Evolutionary conservation across 2,888 invertebrate genomes (phyloP), one percentile per base, ranked within the genome.

Genomic region (Phrixothrix hirtus): DNA sequence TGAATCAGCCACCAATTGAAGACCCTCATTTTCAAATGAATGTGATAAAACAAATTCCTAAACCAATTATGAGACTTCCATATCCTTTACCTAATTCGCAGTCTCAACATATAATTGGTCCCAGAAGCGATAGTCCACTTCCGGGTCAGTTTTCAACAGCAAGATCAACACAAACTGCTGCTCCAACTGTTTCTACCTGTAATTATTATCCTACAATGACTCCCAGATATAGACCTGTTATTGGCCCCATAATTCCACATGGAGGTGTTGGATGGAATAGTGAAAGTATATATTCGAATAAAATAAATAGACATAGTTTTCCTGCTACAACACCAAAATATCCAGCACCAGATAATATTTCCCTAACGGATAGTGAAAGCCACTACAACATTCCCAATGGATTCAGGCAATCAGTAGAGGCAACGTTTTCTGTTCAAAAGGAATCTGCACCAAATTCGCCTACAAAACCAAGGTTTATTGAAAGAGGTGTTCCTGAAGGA

Each of bases 401-500:
- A 3, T 70, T 65, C 56, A 60, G 69, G 35, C 66, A 67, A 38
- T 52, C 64, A 7, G 61, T 64, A 14, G 64, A 66, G 31, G 61
- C 63, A 16, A 59, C 63, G 7, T 58, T 59, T 25, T 56, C 61
- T 1, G 61, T 58, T 2, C 63, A 62, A 38, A 69, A 69, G 45
- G 70, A 71, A 47, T 70, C 70, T 0, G 80, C 81, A 2, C 80
- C 81, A 0, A 79, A 79, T n/a, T 83, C 83, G 0, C 83, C 84
- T 9, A 81, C 76, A 13, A 76, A 77, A 61, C 67, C 73, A 26
- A 66, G 75, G 43, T 73, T 74, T 45, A 77, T 74, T 12, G 87
- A 87, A 66, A 78, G 88, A 15, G 87, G 87, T 1, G 86, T 84
- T 1, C 88, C 91, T 1, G 88, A 88, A 70, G 88, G 88, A 6